Evolutionary conservation across 2,797 vertebrate genomes (phyloP).

Genomic region (Sylvia borin): DNA sequence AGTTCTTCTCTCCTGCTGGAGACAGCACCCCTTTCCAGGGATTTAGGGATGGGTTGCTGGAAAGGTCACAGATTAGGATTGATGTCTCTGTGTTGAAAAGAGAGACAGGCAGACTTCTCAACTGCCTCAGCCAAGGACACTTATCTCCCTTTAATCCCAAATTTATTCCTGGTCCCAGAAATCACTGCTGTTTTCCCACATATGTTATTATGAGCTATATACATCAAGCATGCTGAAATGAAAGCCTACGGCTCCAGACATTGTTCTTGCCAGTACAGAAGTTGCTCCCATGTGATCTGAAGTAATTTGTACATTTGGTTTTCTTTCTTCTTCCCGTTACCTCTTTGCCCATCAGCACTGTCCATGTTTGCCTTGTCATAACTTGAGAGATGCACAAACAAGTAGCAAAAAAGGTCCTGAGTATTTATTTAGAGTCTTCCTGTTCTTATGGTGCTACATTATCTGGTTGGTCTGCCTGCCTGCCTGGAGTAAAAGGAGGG

Average conservation of each 20-base stretch:
- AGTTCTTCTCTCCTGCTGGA: neutral
- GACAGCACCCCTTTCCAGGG: neutral
- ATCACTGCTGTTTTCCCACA: slow-evolving; percentile 23
- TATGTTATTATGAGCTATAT: neutral
- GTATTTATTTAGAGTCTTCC: slow-evolving; percentile 28
- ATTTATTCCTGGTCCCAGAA: slow-evolving; percentile 38
- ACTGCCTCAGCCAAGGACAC: neutral
- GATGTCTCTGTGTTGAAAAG: neutral
- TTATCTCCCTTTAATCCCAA: slow-evolving; percentile 40
- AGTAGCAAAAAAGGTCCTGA: neutral
- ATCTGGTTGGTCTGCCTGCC: neutral
- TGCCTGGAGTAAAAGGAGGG: neutral
- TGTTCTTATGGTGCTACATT: neutral
- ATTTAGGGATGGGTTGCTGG: neutral
- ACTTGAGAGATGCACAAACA: slow-evolving; percentile 27
- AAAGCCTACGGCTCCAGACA: slow-evolving; percentile 23
- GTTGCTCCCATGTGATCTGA: neutral
- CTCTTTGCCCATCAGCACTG: neutral
- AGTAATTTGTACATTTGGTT: slow-evolving; percentile 11
- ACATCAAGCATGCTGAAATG: neutral
- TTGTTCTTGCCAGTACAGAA: neutral
- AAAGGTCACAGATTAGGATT: neutral
- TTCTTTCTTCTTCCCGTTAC: neutral
- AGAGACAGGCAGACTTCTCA: slow-evolving; percentile 1
- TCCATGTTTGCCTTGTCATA: neutral